These are phyloP conservation scores for Phenganax stokvisi DNA, from an alignment of 92 coral and sea anemone species.

Conservation along the genomic window DNA sequence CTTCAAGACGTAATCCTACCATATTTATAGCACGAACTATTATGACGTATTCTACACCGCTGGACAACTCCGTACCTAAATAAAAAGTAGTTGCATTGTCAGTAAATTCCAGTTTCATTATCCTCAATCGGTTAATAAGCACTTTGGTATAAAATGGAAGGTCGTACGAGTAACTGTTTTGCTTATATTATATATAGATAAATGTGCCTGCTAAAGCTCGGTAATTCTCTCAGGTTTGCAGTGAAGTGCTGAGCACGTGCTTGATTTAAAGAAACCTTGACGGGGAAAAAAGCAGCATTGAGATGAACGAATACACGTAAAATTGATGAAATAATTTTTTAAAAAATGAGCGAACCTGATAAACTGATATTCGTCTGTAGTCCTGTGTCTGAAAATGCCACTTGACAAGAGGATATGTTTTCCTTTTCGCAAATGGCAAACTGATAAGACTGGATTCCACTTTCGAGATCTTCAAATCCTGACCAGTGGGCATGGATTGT, in stretches of 20 bases:
- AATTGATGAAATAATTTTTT: slow-evolving; percentile 39
- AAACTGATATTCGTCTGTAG: slow-evolving; percentile 45
- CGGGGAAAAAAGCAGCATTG: too few relatives aligned
- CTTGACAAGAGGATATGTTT: slow-evolving; percentile 34
- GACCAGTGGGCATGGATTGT: slow-evolving; percentile 52
- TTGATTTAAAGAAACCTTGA: too few relatives aligned
- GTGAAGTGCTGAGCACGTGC: too few relatives aligned
- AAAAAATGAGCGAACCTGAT: slow-evolving; percentile 41
- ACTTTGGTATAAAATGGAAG: too few relatives aligned
- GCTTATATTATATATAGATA: too few relatives aligned
- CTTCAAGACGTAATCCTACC: slow-evolving; percentile 64
- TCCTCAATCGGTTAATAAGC: too few relatives aligned
- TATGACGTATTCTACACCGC: slow-evolving; percentile 60
- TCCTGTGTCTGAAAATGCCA: slow-evolving; percentile 55
- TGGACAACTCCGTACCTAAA: slow-evolving; percentile 66
- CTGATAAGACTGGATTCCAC: slow-evolving; percentile 55
- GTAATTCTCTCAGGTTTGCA: too few relatives aligned
- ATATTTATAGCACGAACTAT: slow-evolving; percentile 63
- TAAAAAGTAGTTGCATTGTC: not conserved
- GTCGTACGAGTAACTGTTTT: too few relatives aligned
- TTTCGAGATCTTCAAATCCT: slow-evolving; percentile 60
- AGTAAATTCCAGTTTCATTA: too few relatives aligned
- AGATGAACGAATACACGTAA: not conserved
- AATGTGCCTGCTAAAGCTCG: too few relatives aligned
- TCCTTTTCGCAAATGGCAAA: slow-evolving; percentile 67